phyloP scores from a whole-genome alignment of 2,888 invertebrate genomes.

The Andricus curvator region DNA sequence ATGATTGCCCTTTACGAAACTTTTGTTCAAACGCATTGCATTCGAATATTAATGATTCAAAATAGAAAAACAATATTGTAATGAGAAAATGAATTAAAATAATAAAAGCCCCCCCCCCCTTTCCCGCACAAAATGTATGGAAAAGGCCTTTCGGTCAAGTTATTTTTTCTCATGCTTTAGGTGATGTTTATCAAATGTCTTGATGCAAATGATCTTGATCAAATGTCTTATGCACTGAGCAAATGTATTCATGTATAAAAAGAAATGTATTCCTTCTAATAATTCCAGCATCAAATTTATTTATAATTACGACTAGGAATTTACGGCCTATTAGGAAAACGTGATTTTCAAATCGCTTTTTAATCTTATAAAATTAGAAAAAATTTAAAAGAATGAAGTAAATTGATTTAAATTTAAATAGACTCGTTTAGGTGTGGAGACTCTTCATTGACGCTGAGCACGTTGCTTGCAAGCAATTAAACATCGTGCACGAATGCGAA shows the following conservation, averaged over 20 bases:
- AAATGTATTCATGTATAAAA: no score
- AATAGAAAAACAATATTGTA: neutral
- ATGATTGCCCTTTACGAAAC: slow-evolving; percentile 1
- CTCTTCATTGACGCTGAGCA: slow-evolving; percentile 40
- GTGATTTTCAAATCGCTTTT: neutral
- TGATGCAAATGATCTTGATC: no score
- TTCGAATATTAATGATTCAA: neutral
- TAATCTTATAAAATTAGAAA: neutral
- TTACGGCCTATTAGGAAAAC: neutral
- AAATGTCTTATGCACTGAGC: no score
- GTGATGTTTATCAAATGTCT: no score
- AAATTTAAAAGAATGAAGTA: neutral
- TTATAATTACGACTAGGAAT: neutral
- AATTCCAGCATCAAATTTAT: neutral
- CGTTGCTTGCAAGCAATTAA: slow-evolving; percentile 43
- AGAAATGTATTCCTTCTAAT: neutral
- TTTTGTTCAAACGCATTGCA: neutral
- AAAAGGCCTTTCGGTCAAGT: no score
- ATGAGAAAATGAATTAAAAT: neutral
- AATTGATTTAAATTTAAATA: slow-evolving; percentile 1
- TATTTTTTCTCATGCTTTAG: no score
- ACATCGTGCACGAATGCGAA: slow-evolving; percentile 24
- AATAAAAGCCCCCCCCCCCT: no score
- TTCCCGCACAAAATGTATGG: no score
- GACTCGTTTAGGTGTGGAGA: slow-evolving; percentile 12